Percentiles rank a stretch among this genome's conserved stretches.
These are phyloP conservation scores for Cryptophagus acutangulus DNA, from an alignment of 2,888 invertebrate species.

Conservation along the genomic window DNA sequence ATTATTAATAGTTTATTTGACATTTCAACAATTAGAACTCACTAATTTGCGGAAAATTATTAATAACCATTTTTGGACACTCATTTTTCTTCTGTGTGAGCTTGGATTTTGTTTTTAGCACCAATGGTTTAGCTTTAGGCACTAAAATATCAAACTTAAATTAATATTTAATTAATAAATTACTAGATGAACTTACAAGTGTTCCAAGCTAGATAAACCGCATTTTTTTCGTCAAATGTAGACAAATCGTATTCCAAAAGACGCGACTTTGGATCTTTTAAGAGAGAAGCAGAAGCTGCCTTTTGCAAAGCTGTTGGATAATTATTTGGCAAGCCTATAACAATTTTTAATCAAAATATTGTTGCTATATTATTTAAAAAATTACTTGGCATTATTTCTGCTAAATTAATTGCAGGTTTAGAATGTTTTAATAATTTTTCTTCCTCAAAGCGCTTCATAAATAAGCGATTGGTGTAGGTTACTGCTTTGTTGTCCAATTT, in stretches of 20 bases:
- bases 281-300: conserved; percentile 40
- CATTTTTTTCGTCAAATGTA: conserved; percentile 29
- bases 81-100: no score
- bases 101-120: no score
- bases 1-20: no score
- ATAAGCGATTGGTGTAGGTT: conserved; percentile 55
- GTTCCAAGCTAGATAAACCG: conserved; percentile 37
- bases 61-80: no score
- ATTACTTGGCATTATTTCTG: conserved; percentile 34
- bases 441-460: conserved; percentile 59
- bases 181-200: conserved; percentile 26
- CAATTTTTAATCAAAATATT: neutral
- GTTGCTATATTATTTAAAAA: neutral
- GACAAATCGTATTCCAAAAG: conserved; percentile 20
- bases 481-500: conserved; percentile 58
- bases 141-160: neutral
- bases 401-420: conserved; percentile 31
- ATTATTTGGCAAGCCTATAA: conserved; percentile 39
- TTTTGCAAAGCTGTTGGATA: conserved; percentile 41
- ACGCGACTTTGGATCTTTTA: conserved; percentile 29
- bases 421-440: conserved; percentile 43
- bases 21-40: no score
- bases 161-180: neutral
- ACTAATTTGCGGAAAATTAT: no score
- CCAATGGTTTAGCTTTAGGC: conserved; percentile 5